These are phyloP conservation scores for Chrysogorgia sp. DNA, from an alignment of 92 coral and sea anemone species.

Conservation along the genomic window DNA sequence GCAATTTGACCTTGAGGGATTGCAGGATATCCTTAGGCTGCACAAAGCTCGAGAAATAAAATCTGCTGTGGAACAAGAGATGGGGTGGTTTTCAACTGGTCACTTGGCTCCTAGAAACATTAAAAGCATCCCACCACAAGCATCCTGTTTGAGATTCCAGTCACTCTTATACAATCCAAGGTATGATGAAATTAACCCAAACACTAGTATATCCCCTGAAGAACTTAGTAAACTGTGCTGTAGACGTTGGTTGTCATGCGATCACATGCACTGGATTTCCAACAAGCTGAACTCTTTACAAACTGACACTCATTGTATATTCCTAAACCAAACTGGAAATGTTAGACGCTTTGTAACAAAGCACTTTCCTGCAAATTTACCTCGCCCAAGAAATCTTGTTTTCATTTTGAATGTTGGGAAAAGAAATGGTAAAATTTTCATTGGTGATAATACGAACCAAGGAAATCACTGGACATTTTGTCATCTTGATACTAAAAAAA, in stretches of 20 bases:
- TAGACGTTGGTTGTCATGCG: slow-evolving; percentile 42
- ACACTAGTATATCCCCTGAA: slow-evolving; percentile 4
- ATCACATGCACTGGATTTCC: slow-evolving; percentile 29
- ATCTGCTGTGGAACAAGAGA: slow-evolving; percentile 38
- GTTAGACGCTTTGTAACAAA: too few relatives aligned
- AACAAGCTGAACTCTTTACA: slow-evolving; percentile 8
- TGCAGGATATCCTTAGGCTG: too few relatives aligned
- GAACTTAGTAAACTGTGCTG: slow-evolving; percentile 33
- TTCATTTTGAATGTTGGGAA: slow-evolving; percentile 19
- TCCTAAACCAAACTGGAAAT: slow-evolving; percentile 7
- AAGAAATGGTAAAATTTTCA: slow-evolving; percentile 1
- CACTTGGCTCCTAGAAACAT: neutral
- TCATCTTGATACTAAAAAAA: slow-evolving; percentile 4
- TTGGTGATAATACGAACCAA: slow-evolving; percentile 25
- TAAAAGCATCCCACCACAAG: neutral
- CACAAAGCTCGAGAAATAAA: slow-evolving; percentile 22
- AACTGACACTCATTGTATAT: slow-evolving; percentile 10
- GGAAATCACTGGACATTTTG: slow-evolving; percentile 38
- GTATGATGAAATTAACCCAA: neutral
- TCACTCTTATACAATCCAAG: neutral
- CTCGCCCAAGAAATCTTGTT: neutral
- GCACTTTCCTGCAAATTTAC: too few relatives aligned
- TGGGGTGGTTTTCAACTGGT: slow-evolving; percentile 19
- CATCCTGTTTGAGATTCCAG: neutral
- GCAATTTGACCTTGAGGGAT: neutral